Evolutionary conservation across 2,888 invertebrate genomes (phyloP), one percentile per base, ranked within the genome.

Genomic region (Spisula subtruncata): DNA sequence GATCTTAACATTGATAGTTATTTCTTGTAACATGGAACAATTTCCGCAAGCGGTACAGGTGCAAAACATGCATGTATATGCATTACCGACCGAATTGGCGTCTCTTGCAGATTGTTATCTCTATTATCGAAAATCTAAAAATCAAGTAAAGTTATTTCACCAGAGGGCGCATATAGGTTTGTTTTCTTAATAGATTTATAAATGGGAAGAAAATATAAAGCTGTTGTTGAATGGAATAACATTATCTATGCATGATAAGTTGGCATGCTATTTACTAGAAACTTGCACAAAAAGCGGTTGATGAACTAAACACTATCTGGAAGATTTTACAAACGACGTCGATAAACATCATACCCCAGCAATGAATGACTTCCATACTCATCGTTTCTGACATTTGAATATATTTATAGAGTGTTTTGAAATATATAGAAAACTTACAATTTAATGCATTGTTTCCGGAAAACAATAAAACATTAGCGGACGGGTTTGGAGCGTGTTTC

Each of bases 241-340:
- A 75, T 75, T 75, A 75, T 35, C 35, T 75, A 35, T 32, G 35
- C 25, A 32, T 75, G 75, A 75, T 75, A 75, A 75, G 75, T 75
- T 75, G 75, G 75, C 75, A 75, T 16, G 6, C 16, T 25, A 14
- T 16, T 0, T 1, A 35, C 32, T 35, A 18, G 25, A 75, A 18
- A 18, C 35, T 35, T 75, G 35, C 75, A 32, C 35, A 20, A 25
- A 66, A 25, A 32, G 32, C 16, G 35, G 32, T 32, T 32, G 35
- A 35, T 75, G 32, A 75, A 18, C 32, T 35, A 35, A 75, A 18
- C 60, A 25, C 14, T 75, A 75, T 75, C 75, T 75, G 32, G 16
- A 75, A 75, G 35, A 10, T 75, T 32, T 75, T 35, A 32, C 35
- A 75, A 35, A 75, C 14, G 6, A 5, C 16, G 12, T 12, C 32